Conservation (phyloP, 2,888 invertebrate species). For the Lasioglossum leucozonium region DNA sequence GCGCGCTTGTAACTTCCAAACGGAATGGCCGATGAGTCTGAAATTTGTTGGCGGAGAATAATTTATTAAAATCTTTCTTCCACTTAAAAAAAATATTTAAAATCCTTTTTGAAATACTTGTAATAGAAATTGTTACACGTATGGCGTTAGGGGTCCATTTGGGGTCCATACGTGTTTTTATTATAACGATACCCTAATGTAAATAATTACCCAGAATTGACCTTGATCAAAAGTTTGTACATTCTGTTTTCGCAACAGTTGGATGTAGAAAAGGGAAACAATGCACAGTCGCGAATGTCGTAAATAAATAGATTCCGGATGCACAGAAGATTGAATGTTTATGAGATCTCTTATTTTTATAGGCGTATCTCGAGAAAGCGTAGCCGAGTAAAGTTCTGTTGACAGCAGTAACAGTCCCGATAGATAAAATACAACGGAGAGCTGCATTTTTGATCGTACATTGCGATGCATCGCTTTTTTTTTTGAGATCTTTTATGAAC, state of each 20-base stretch:
- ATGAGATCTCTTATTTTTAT: background rate
- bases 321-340: background rate
- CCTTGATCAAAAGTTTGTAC: no score
- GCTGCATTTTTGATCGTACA: background rate
- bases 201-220: no score
- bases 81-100: no score
- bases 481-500: background rate
- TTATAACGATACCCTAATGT: no score
- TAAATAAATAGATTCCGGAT: background rate
- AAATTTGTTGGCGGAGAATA: no score
- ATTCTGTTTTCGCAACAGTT: background rate
- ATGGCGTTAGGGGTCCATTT: no score
- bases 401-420: background rate
- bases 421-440: background rate
- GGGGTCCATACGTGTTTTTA: no score
- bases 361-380: background rate
- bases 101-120: no score
- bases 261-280: background rate
- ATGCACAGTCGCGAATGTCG: background rate
- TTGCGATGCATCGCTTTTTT: background rate
- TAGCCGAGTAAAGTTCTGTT: background rate
- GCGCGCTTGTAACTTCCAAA: no score
- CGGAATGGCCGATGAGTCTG: no score
- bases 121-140: no score
- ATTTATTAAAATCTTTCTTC: no score